phyloP scores from a whole-genome alignment of 2,113 vertebrate genomes.

The Bos taurus region ARS-UCD2.0 NC_037357.1:26614501-26615000 shows the following conservation, averaged over 20 bases:
- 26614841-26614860: background rate
- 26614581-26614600: slow-evolving; percentile 9
- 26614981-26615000: slow-evolving; percentile 47
- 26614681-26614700: background rate
- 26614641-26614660: background rate
- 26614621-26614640: slow-evolving; percentile 40
- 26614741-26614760: slow-evolving; percentile 46
- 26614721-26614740: slow-evolving; percentile 20
- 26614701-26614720: background rate
- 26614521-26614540: background rate
- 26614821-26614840: slow-evolving; percentile 4
- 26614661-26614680: slow-evolving; percentile 24
- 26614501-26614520: background rate
- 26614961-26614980: slow-evolving; percentile 45
- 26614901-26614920: slow-evolving; percentile 11
- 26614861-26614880: slow-evolving; percentile 40
- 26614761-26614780: slow-evolving; percentile 26
- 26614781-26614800: slow-evolving; percentile 39
- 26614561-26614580: background rate
- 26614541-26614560: background rate
- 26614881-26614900: background rate
- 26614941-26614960: slow-evolving; percentile 21
- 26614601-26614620: background rate
- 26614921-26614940: slow-evolving; percentile 42
- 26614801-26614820: slow-evolving; percentile 46